Conservation (phyloP, 2,113 vertebrate genomes). For the Collichthys lucidus region DNA sequence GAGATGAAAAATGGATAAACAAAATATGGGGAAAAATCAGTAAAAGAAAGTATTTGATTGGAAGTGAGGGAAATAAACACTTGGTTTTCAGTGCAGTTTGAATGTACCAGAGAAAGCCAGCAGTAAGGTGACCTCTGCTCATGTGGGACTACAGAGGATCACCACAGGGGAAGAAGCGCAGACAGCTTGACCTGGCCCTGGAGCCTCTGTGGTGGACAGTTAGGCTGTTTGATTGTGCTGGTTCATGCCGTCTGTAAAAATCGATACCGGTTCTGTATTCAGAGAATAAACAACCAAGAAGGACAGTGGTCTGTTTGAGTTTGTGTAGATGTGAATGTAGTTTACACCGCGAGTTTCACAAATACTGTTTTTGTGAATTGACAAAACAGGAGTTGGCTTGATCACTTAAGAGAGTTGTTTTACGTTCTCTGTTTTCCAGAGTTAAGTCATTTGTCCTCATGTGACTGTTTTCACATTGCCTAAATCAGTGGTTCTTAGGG, state of each 20-base stretch:
- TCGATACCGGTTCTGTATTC: too few relatives aligned
- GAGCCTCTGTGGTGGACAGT: constrained; percentile 23
- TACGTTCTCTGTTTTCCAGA: background rate
- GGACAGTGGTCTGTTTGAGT: background rate
- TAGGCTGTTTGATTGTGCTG: constrained; percentile 26
- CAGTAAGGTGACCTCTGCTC: constrained; percentile 29
- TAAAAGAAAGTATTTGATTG: background rate
- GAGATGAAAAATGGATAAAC: background rate
- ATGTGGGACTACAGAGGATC: constrained; percentile 33
- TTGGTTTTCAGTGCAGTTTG: background rate
- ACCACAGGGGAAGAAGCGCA: constrained; percentile 34
- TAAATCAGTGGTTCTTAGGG: too few relatives aligned
- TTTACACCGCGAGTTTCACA: background rate
- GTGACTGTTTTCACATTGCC: background rate
- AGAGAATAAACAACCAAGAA: background rate
- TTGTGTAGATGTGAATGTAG: background rate
- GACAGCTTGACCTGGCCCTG: constrained; percentile 10
- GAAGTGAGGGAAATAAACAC: background rate
- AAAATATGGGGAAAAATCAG: background rate
- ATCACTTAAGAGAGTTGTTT: background rate
- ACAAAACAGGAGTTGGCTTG: background rate
- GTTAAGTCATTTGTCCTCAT: background rate
- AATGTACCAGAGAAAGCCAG: constrained; percentile 22
- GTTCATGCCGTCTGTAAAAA: constrained; percentile 26
- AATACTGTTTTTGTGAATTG: background rate